Conservation (phyloP, 2,888 invertebrate genomes). For the Perdita meconis region DNA sequence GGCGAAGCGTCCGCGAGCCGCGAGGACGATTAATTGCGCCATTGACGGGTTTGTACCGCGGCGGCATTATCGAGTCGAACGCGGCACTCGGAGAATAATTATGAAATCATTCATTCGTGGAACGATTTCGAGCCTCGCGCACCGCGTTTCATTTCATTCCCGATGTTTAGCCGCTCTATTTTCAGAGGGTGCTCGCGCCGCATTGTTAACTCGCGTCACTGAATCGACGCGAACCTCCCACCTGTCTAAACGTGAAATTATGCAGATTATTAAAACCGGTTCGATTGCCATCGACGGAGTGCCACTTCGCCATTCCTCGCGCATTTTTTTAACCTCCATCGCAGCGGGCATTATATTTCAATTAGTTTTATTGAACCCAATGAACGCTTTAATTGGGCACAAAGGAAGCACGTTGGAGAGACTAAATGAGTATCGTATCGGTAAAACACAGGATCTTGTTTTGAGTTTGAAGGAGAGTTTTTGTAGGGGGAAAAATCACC, state of each 20-base stretch:
- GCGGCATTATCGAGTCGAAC: conserved; percentile 55
- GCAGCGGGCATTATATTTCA: not conserved
- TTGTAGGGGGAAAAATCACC: too few relatives aligned
- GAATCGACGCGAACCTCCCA: conserved; percentile 36
- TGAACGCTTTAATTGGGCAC: too few relatives aligned
- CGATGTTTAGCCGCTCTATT: conserved; percentile 59
- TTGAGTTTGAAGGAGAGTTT: too few relatives aligned
- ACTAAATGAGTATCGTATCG: too few relatives aligned
- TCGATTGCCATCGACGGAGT: not conserved
- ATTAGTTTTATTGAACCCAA: too few relatives aligned
- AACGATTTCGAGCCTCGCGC: conserved; percentile 56
- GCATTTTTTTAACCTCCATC: not conserved
- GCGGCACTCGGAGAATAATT: conserved; percentile 63
- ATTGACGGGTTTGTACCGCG: conserved; percentile 53
- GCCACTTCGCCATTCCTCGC: conserved; percentile 1
- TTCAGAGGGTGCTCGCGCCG: conserved; percentile 52
- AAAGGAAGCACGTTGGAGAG: too few relatives aligned
- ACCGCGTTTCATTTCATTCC: conserved; percentile 58
- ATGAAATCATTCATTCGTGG: conserved; percentile 64
- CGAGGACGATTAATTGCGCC: conserved; percentile 57
- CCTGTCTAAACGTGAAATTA: conserved; percentile 34
- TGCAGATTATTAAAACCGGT: conserved; percentile 36
- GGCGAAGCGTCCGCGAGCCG: conserved; percentile 1
- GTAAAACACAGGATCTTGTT: too few relatives aligned
- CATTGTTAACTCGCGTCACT: conserved; percentile 52